phyloP scores from a whole-genome alignment of 2,797 vertebrate genomes.

The Chelonia mydas region DNA sequence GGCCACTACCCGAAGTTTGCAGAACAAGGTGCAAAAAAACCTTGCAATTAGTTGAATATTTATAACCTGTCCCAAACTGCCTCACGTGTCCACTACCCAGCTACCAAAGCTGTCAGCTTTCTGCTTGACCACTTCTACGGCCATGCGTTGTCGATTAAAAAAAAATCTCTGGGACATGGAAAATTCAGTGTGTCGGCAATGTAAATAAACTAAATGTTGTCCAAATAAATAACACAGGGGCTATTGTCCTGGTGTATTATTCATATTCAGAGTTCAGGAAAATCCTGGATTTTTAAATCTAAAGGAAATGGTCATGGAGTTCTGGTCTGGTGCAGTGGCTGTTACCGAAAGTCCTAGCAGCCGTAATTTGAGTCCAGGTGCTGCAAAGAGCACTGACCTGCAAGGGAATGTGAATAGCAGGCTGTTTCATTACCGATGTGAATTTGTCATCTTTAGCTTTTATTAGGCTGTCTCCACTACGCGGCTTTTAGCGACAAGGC shows the following conservation, averaged over 20 bases:
- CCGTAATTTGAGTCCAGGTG: neutral
- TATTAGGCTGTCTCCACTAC: neutral
- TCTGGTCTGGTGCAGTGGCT: neutral
- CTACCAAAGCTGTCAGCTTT: neutral
- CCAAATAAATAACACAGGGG: neutral
- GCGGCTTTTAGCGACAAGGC: neutral
- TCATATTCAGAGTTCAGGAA: neutral
- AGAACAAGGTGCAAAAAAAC: neutral
- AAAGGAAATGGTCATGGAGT: neutral
- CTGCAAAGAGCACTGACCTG: neutral
- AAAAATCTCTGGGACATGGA: neutral
- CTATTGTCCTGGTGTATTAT: neutral
- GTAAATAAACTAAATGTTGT: neutral
- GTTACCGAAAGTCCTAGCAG: neutral
- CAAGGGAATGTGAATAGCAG: neutral
- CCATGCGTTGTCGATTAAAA: fast-evolving
- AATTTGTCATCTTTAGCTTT: neutral
- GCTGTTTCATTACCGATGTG: neutral
- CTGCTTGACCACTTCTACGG: neutral
- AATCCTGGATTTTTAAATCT: fast-evolving
- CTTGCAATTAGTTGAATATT: neutral
- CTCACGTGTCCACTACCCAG: neutral
- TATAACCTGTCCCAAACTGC: fast-evolving
- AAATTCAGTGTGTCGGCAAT: neutral
- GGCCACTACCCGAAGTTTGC: neutral